These are phyloP conservation scores for Megalops cyprinoides DNA, from an alignment of 2,797 vertebrate genomes.

Conservation along the genomic window DNA sequence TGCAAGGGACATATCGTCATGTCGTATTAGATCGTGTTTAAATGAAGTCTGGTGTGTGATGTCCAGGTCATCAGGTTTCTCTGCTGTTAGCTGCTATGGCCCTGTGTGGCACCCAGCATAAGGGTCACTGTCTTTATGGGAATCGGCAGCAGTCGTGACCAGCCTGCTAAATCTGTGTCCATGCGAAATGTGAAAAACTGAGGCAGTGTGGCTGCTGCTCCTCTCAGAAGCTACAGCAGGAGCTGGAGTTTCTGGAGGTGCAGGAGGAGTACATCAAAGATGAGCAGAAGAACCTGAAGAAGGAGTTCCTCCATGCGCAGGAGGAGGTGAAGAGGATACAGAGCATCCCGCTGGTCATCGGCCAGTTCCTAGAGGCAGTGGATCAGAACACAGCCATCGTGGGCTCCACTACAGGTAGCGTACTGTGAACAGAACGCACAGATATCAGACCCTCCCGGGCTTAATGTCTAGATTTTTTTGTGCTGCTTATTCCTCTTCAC, in stretches of 20 bases:
- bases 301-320: constrained; percentile 93
- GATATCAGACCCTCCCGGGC: too few relatives aligned
- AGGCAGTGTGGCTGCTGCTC: not conserved
- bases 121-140: not conserved
- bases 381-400: constrained; percentile 96
- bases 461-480: too few relatives aligned
- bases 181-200: too few relatives aligned
- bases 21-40: too few relatives aligned
- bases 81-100: too few relatives aligned
- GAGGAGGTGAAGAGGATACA: constrained; percentile 96
- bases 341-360: constrained; percentile 93
- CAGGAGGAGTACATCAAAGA: constrained; percentile 97
- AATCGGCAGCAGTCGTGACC: too few relatives aligned
- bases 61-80: too few relatives aligned
- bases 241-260: constrained; percentile 92
- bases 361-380: constrained; percentile 93
- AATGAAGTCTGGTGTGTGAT: too few relatives aligned
- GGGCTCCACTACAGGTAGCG: constrained; percentile 88
- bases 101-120: too few relatives aligned
- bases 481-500: too few relatives aligned
- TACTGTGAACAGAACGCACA: too few relatives aligned
- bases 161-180: not conserved
- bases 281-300: constrained; percentile 94
- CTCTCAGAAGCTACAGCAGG: constrained; percentile 88
- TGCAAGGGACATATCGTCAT: too few relatives aligned